A percentile compares a stretch with the other conserved stretches of the same genome.
Conservation (phyloP, 2,113 vertebrate species). For the Gasterosteus nipponicus region DNA sequence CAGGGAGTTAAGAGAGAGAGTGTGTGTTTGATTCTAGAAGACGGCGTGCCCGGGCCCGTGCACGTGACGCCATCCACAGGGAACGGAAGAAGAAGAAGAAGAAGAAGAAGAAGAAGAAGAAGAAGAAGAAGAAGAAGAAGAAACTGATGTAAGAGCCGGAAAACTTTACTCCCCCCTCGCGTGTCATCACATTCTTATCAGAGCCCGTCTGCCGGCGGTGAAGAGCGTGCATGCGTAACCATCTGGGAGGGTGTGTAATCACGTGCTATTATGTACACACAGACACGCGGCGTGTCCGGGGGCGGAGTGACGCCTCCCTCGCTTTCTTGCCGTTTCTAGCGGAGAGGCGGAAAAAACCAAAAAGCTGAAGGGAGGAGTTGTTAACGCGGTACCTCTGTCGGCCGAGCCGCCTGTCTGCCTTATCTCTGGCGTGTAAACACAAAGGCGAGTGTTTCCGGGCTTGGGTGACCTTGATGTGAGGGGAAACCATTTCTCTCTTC, state of each 20-base stretch:
- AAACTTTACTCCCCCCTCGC: slow-evolving; percentile 64
- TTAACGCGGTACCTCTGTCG: slow-evolving; percentile 72
- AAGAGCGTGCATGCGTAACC: slow-evolving; percentile 55
- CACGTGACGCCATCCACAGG: slow-evolving; percentile 62
- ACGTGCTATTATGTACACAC: slow-evolving; percentile 64
- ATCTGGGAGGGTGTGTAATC: slow-evolving; percentile 68
- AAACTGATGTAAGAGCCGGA: slow-evolving; percentile 77
- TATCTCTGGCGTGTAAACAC: slow-evolving; percentile 60
- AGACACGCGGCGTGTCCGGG: slow-evolving; percentile 30
- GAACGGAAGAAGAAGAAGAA: slow-evolving; percentile 58
- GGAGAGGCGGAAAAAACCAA: slow-evolving; percentile 69
- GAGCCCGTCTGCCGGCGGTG: slow-evolving; percentile 46
- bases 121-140: slow-evolving; percentile 54
- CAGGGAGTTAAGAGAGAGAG: slow-evolving; percentile 43
- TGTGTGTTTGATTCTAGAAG: slow-evolving; percentile 61
- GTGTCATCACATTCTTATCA: slow-evolving; percentile 71
- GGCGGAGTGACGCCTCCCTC: slow-evolving; percentile 57
- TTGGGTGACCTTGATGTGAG: slow-evolving; percentile 63
- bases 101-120: slow-evolving; percentile 59
- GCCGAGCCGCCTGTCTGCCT: slow-evolving; percentile 52
- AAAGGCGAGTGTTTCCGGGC: slow-evolving; percentile 45
- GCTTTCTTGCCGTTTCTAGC: slow-evolving; percentile 72
- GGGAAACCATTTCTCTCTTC: slow-evolving; percentile 46
- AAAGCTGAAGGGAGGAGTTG: slow-evolving; percentile 65
- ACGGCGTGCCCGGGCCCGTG: slow-evolving; percentile 57